Conservation (phyloP, 2,888 invertebrate species). For the Pyrochroa serraticornis region DNA sequence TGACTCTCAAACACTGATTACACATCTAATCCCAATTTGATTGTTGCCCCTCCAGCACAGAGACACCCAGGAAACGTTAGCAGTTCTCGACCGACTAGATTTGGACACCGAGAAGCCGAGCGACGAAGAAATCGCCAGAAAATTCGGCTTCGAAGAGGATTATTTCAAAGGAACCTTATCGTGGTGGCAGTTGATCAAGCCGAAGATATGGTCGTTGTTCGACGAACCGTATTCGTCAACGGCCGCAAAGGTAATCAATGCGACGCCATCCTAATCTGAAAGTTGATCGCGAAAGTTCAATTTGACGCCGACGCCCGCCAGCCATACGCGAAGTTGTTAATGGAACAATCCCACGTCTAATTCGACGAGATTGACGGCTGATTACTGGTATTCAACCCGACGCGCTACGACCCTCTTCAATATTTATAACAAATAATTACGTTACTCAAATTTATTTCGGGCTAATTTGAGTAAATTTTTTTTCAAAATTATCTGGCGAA, state of each 20-base stretch:
- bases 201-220: conserved; percentile 98
- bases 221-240: conserved; percentile 99
- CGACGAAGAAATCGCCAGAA: conserved; percentile 96
- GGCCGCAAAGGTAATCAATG: conserved; percentile 84
- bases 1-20: not conserved
- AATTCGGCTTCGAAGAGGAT: conserved; percentile 96
- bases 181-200: conserved; percentile 97
- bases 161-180: conserved; percentile 88
- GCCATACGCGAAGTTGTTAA: too few species aligned
- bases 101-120: conserved; percentile 97
- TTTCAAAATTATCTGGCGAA: too few species aligned
- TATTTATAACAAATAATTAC: too few species aligned
- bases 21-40: not conserved
- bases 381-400: too few species aligned
- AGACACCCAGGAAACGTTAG: conserved; percentile 98
- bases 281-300: not conserved
- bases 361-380: too few species aligned
- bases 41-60: conserved; percentile 72
- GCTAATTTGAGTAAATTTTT: too few species aligned
- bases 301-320: too few species aligned
- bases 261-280: not conserved
- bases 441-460: too few species aligned
- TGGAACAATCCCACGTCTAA: too few species aligned
- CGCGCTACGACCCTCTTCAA: too few species aligned
- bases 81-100: conserved; percentile 95